Percentiles rank a stretch among this genome's conserved stretches.
These are phyloP conservation scores for Medauroidea extradentata DNA, from an alignment of 1,140 invertebrate genomes.

Conservation along the genomic window DNA sequence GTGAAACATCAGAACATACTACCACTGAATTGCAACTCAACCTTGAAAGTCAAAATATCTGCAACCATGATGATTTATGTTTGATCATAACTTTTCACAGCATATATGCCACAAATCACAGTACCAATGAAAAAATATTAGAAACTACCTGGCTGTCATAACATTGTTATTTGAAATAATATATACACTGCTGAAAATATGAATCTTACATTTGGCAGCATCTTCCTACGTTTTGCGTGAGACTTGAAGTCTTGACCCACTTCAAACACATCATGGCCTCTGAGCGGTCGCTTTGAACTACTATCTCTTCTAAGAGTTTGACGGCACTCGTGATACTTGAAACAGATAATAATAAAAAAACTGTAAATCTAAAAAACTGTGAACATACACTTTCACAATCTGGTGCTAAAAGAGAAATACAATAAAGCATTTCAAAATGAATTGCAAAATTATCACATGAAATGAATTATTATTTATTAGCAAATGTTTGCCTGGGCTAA, in stretches of 20 bases:
- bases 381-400: background rate
- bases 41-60: too few relatives aligned
- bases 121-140: too few relatives aligned
- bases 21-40: too few relatives aligned
- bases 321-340: slow-evolving; percentile 49
- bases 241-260: background rate
- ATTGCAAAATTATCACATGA: background rate
- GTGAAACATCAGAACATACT: too few relatives aligned
- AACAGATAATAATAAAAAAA: slow-evolving; percentile 10
- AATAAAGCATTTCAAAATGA: background rate
- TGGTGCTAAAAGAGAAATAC: background rate
- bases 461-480: background rate
- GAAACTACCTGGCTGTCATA: too few relatives aligned
- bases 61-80: too few relatives aligned
- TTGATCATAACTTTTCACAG: too few relatives aligned
- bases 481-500: too few relatives aligned
- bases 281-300: slow-evolving; percentile 52
- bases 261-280: slow-evolving; percentile 28
- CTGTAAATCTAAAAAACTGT: background rate
- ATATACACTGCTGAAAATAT: too few relatives aligned
- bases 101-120: too few relatives aligned
- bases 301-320: slow-evolving; percentile 57
- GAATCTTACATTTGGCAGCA: background rate
- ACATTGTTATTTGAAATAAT: too few relatives aligned
- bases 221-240: background rate